Percentiles rank a stretch among this genome's conserved stretches.
phyloP scores from a whole-genome alignment of 2,888 invertebrate species.

The Nematopogon swammerdamellus region DNA sequence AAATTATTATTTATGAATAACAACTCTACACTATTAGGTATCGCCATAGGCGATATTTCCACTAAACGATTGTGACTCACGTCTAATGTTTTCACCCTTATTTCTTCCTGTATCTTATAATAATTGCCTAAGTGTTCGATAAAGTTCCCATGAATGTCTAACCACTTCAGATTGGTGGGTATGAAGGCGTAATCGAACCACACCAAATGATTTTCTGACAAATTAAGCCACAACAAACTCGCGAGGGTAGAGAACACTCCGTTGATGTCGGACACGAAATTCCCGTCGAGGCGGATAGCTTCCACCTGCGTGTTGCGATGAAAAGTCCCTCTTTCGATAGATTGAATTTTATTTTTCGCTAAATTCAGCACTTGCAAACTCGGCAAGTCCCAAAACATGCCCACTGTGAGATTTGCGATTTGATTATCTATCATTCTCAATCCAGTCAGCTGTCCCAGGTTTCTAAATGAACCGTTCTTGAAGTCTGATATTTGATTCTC shows the following conservation, averaged over 20 bases:
- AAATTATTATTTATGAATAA: slow-evolving; percentile 88
- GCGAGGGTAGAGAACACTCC: slow-evolving; percentile 83
- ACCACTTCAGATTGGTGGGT: slow-evolving; percentile 82
- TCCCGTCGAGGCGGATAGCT: slow-evolving; percentile 84
- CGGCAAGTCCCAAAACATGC: slow-evolving; percentile 82
- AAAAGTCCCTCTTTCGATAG: slow-evolving; percentile 81
- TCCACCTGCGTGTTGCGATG: slow-evolving; percentile 79
- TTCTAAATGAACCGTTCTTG: slow-evolving; percentile 78
- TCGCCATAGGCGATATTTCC: slow-evolving; percentile 73
- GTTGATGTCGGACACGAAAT: slow-evolving; percentile 85
- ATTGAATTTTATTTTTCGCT: slow-evolving; percentile 85
- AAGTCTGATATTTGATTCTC: slow-evolving; percentile 86
- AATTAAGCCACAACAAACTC: slow-evolving; percentile 80
- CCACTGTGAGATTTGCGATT: slow-evolving; percentile 80
- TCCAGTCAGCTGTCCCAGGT: slow-evolving; percentile 82
- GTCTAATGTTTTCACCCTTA: slow-evolving; percentile 79
- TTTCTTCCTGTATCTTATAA: slow-evolving; percentile 77
- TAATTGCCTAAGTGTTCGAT: slow-evolving; percentile 86
- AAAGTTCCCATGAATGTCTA: slow-evolving; percentile 87
- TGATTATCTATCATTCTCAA: slow-evolving; percentile 88
- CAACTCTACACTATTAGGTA: slow-evolving; percentile 83
- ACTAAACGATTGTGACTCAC: slow-evolving; percentile 86
- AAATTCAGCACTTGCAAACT: slow-evolving; percentile 83
- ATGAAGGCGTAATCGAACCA: slow-evolving; percentile 94
- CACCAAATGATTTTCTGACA: slow-evolving; percentile 86